phyloP scores from a whole-genome alignment of 2,888 invertebrate species.

The Cataglyphis altisquamis region DNA sequence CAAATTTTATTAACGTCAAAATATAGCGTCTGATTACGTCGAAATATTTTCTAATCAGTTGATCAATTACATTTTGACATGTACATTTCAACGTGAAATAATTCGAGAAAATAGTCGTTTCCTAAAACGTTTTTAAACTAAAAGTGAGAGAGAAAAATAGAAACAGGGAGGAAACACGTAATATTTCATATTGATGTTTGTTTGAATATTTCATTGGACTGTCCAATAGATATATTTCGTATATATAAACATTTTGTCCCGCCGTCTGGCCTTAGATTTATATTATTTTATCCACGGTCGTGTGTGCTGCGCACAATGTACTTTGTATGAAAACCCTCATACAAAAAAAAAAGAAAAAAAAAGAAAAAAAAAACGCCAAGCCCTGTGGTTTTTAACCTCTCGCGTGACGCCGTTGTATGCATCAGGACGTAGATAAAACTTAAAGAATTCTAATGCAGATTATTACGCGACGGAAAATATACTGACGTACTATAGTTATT shows the following conservation, averaged over 20 bases:
- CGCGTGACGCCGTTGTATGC: constrained; percentile 46
- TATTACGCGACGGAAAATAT: constrained; percentile 27
- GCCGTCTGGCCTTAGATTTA: constrained; percentile 36
- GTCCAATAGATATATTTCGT: constrained; percentile 22
- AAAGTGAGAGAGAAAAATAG: constrained; percentile 1
- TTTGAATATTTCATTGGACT: constrained; percentile 43
- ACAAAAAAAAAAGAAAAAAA: constrained; percentile 27
- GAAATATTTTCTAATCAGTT: constrained; percentile 24
- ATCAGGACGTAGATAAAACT: constrained; percentile 46
- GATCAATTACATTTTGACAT: constrained; percentile 14
- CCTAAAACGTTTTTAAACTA: constrained; percentile 34
- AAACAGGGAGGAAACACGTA: constrained; percentile 23
- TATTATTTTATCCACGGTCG: constrained; percentile 20
- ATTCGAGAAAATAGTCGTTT: constrained; percentile 30
- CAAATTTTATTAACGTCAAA: constrained; percentile 33
- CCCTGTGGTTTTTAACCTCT: constrained; percentile 34
- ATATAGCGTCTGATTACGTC: constrained; percentile 7
- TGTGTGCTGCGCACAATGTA: background rate
- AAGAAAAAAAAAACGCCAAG: background rate
- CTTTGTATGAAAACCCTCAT: background rate
- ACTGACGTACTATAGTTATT: background rate
- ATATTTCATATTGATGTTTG: constrained; percentile 52
- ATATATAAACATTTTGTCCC: constrained; percentile 22
- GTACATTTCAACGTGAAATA: constrained; percentile 18
- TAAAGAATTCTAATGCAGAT: constrained; percentile 51